Conservation (phyloP, 2,797 vertebrate genomes). For the Sebastes variabilis region DNA sequence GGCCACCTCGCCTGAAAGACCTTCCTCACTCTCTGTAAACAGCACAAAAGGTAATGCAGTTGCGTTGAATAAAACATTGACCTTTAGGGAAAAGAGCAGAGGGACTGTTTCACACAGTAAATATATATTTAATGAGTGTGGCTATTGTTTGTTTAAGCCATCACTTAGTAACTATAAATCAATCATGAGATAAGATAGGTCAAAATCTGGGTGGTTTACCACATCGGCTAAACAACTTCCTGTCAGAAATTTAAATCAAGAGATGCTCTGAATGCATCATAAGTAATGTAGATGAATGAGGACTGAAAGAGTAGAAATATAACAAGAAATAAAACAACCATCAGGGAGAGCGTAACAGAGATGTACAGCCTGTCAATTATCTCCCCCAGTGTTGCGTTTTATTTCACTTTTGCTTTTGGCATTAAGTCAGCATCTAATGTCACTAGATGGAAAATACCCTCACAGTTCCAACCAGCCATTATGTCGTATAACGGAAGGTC, state of each 20-base stretch:
- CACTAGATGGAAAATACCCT: neutral
- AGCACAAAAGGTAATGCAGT: neutral
- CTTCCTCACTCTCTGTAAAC: rapidly evolving
- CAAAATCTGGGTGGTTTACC: neutral
- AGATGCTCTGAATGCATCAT: neutral
- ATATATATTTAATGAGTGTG: neutral
- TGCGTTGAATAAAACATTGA: no score
- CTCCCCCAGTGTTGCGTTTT: neutral
- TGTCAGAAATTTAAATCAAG: neutral
- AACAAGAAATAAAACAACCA: neutral
- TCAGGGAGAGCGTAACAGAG: neutral
- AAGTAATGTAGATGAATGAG: neutral
- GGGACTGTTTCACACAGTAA: neutral
- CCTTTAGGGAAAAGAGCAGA: neutral
- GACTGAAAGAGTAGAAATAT: neutral
- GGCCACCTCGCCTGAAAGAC: no score
- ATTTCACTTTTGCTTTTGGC: neutral
- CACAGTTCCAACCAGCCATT: neutral
- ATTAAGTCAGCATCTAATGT: neutral
- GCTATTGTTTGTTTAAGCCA: neutral
- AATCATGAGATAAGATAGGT: neutral
- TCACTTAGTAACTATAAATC: neutral
- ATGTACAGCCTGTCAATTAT: neutral
- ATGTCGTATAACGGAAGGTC: neutral
- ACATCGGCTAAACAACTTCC: neutral